phyloP scores from a whole-genome alignment of 2,797 vertebrate species.

The Gorsachius magnificus region DNA sequence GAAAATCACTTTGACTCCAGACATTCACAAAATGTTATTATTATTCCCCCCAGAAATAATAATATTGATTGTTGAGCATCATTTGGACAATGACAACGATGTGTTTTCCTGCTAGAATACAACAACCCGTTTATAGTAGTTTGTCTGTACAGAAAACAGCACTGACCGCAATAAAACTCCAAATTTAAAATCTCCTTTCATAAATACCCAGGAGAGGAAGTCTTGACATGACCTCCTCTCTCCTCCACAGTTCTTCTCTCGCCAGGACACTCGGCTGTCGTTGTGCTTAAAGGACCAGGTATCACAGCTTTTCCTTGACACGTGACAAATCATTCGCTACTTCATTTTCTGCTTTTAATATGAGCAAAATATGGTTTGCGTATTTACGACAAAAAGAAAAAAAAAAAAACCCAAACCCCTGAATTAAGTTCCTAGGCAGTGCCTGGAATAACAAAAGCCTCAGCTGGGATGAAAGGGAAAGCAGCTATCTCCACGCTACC shows the following conservation, averaged over 20 bases:
- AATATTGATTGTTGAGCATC: constrained; percentile 29
- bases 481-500: neutral
- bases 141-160: neutral
- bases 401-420: neutral
- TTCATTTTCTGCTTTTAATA: neutral
- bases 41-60: neutral
- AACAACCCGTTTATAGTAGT: neutral
- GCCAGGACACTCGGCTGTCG: neutral
- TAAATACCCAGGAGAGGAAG: neutral
- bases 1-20: constrained; percentile 10
- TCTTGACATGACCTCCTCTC: neutral
- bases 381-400: neutral
- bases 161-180: neutral
- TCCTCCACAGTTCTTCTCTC: neutral
- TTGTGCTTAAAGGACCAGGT: neutral
- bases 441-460: constrained; percentile 25
- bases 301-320: neutral
- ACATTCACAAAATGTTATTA: neutral
- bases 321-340: accelerated
- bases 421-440: neutral
- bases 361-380: neutral
- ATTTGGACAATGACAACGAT: constrained; percentile 1
- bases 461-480: neutral
- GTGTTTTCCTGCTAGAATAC: constrained; percentile 10
- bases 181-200: neutral